phyloP scores from a whole-genome alignment of 2,888 invertebrate species.

The Hofmannophila pseudospretella region DNA sequence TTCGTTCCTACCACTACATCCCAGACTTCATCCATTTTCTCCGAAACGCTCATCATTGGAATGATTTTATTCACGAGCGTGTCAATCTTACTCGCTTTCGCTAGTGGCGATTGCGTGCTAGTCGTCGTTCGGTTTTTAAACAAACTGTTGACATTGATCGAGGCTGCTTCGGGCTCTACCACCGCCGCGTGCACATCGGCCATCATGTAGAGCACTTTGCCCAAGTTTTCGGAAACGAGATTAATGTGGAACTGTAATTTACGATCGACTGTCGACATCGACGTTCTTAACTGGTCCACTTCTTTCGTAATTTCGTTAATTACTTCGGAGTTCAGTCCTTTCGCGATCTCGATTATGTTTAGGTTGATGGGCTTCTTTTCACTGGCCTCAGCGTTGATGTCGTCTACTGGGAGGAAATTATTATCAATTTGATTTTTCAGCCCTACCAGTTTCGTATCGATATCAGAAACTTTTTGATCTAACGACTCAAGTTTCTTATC shows the following conservation, averaged over 20 bases:
- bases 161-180: slow-evolving; percentile 82
- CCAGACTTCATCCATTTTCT: slow-evolving; percentile 95
- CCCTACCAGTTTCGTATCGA: slow-evolving; percentile 86
- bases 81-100: slow-evolving; percentile 86
- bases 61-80: slow-evolving; percentile 88
- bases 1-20: slow-evolving; percentile 93
- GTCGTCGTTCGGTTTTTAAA: slow-evolving; percentile 77
- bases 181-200: slow-evolving; percentile 90
- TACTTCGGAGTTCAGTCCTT: slow-evolving; percentile 89
- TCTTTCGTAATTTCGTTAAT: slow-evolving; percentile 89
- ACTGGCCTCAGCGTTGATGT: slow-evolving; percentile 91
- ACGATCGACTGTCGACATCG: slow-evolving; percentile 87
- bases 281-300: slow-evolving; percentile 86
- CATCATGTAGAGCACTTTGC: slow-evolving; percentile 87
- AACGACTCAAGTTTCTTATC: slow-evolving; percentile 83
- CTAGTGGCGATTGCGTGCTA: slow-evolving; percentile 76
- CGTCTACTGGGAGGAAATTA: slow-evolving; percentile 88
- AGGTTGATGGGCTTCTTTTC: slow-evolving; percentile 91
- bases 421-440: slow-evolving; percentile 90
- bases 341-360: slow-evolving; percentile 89
- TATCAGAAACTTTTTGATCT: slow-evolving; percentile 90
- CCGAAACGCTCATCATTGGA: slow-evolving; percentile 90
- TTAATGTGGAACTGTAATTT: slow-evolving; percentile 92
- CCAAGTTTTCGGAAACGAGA: slow-evolving; percentile 88
- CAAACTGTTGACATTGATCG: slow-evolving; percentile 69